Base-by-base conservation (phyloP, 2,113 vertebrate species). In the Ia io region DNA sequence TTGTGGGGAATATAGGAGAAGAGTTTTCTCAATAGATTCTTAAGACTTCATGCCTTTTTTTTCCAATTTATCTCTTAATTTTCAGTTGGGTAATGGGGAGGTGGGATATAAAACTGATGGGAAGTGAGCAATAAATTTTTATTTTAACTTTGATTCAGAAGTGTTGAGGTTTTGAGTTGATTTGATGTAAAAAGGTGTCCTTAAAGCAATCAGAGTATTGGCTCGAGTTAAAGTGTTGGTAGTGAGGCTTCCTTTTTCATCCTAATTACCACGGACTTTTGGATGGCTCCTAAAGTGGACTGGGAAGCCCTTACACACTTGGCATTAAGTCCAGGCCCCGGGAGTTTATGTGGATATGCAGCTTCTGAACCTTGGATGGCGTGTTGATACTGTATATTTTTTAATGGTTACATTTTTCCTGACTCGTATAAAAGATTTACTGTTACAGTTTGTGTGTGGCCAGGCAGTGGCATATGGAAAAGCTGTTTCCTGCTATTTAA, bases 401-500 rank as follows among this genome's bases (percentile, higher is more conserved):
- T 94, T 97, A 98, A 98, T 97, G 91, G 90, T 95, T 97, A 88
- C 73, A 96, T 94, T 95, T 98, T 98, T 95, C 97, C 97, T 92
- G 92, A 97, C 94, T 97, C 97, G 97, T 97, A 99, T 98, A 99
- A 99, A 98, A 98, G 98, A 98, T 98, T 98, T 98, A 98, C 98
- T 99, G 98, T 99, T 98, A 98, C 98, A 99, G 98, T 98, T 98
- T 98, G 98, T 98, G 98, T 99, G 99, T 99, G 98, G 98, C 98
- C 98, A 97, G 97, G 98, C 98, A 98, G 97, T 97, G 97, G 98
- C 98, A 98, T 98, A 98, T 98, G 98, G 98, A 98, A 98, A 98
- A 98, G 98, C 98, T 98, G 98, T 98, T 99, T 99, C 99, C 99
- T 99, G 99, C 98, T 98, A 99, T 99, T 99, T 99, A 98, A 99